Evolutionary conservation across 2,113 vertebrate genomes (phyloP), one percentile per base, ranked within the genome.

Genomic region (Aptenodytes forsteri): DNA sequence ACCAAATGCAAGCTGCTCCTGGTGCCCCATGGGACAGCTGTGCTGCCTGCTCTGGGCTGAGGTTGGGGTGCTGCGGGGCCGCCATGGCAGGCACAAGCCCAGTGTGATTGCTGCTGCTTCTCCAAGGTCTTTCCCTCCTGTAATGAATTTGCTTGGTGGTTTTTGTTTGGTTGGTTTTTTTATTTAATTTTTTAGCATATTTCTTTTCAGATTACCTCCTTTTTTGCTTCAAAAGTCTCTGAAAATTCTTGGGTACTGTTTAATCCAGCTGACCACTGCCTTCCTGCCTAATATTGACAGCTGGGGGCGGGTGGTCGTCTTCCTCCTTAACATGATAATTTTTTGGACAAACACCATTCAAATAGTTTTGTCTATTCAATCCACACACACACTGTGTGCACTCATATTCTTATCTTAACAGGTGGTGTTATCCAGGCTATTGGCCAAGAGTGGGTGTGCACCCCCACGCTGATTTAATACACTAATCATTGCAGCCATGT

Each of bases 231-330:
- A 66, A 42, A 85, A 79, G 12, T 52, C 11, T 67, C 23, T 73
- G 30, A 52, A 69, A 72, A 82, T 38, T 54, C 36, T 55, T 29
- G 10, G 1, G 4, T 36, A 25, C 9, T 20, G 9, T 70, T 94
- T 66, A 56, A 79, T 55, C 13, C 17, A 70, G 4, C 6, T 61
- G 55, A 26, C 73, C 34, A 42, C 16, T 66, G 13, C 34, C 26
- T 56, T 92, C 14, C 19, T 59, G 7, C 5, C 11, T 76, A 30
- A 59, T 6, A 16, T 2, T 1, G 2, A 25, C 42, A 50, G 7
- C 0, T 67, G 16, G 3, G 14, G 4, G 5, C 1, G 0, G 11
- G 34, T 42, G 16, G 27, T 32, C 3, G 0, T 40, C 36, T 61
- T 78, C 29, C 29, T 61, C 25, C 30, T 72, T 34, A 77, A 23